Evolutionary conservation across 1,140 invertebrate species (phyloP).

Genomic region (Pseudobourletiella spinata): DNA sequence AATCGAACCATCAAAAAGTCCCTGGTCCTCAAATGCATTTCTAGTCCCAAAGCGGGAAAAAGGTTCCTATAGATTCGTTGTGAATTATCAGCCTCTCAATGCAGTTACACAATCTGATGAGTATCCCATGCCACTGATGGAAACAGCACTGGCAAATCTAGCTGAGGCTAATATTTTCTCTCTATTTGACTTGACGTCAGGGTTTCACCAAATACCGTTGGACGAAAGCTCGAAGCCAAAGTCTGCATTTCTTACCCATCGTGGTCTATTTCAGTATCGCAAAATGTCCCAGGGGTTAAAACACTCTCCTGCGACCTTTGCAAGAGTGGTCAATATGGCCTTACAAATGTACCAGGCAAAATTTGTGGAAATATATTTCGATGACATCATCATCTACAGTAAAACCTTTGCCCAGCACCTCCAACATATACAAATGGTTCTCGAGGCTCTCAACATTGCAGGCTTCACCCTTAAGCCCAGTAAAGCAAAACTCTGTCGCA

Average conservation of each 20-base stretch:
- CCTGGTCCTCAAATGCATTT: constrained; percentile 18
- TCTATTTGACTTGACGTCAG: constrained; percentile 44
- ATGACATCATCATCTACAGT: constrained; percentile 38
- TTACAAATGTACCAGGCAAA: constrained; percentile 34
- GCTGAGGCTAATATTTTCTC: constrained; percentile 40
- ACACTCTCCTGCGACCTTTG: constrained; percentile 44
- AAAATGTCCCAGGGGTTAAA: constrained; percentile 43
- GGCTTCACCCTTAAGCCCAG: constrained; percentile 38
- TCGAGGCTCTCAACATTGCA: constrained; percentile 9
- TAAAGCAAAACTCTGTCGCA: neutral
- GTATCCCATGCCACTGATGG: constrained; percentile 43
- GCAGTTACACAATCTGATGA: constrained; percentile 36
- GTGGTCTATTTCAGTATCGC: constrained; percentile 39
- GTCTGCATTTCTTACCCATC: constrained; percentile 39
- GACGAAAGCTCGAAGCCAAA: constrained; percentile 40
- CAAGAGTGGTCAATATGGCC: constrained; percentile 40
- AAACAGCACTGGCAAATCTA: constrained; percentile 39
- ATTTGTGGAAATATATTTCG: constrained; percentile 34
- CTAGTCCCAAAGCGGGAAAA: constrained; percentile 9
- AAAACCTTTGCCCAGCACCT: constrained; percentile 16
- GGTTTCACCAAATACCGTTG: constrained; percentile 45
- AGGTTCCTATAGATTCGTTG: constrained; percentile 34
- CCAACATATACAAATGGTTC: constrained; percentile 20
- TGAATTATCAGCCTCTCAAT: constrained; percentile 45
- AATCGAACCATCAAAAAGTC: constrained; percentile 37